These are phyloP conservation scores for Oxycera nigricornis DNA, from an alignment of 2,888 invertebrate genomes.

Conservation along the genomic window DNA sequence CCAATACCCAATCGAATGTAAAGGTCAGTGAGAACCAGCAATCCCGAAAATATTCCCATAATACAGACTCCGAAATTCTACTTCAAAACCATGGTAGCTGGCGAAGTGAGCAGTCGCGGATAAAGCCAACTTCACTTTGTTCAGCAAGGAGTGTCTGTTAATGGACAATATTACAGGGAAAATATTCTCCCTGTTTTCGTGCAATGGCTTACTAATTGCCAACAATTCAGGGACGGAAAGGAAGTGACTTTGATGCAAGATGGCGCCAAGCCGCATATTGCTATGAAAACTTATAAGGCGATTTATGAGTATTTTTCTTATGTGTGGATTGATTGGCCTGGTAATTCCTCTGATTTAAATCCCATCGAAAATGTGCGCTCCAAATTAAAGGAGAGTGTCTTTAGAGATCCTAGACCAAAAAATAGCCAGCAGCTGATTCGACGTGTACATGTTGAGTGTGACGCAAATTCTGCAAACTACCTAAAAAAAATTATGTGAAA, in stretches of 20 bases:
- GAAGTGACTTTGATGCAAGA: background rate
- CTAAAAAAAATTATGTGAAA: too few relatives aligned
- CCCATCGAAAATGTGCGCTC: too few relatives aligned
- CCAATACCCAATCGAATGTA: background rate
- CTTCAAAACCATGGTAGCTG: background rate
- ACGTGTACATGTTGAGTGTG: too few relatives aligned
- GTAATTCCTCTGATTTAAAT: too few relatives aligned
- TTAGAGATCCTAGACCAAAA: too few relatives aligned
- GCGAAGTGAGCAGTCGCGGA: background rate
- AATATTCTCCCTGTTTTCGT: conserved; percentile 3
- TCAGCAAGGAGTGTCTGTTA: background rate
- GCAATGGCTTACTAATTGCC: background rate
- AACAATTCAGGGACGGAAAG: background rate
- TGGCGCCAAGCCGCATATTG: too few relatives aligned
- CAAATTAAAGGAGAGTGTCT: too few relatives aligned
- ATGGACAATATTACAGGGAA: background rate
- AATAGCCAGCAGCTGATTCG: too few relatives aligned
- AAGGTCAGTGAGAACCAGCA: background rate
- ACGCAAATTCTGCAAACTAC: too few relatives aligned
- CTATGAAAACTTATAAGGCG: too few relatives aligned
- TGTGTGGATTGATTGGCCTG: too few relatives aligned
- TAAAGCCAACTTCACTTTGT: background rate
- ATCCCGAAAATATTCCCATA: background rate
- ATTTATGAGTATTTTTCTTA: too few relatives aligned
- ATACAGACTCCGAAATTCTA: background rate